phyloP scores from a whole-genome alignment of 2,888 invertebrate genomes.

The Hirtodrosophila confusa region DNA sequence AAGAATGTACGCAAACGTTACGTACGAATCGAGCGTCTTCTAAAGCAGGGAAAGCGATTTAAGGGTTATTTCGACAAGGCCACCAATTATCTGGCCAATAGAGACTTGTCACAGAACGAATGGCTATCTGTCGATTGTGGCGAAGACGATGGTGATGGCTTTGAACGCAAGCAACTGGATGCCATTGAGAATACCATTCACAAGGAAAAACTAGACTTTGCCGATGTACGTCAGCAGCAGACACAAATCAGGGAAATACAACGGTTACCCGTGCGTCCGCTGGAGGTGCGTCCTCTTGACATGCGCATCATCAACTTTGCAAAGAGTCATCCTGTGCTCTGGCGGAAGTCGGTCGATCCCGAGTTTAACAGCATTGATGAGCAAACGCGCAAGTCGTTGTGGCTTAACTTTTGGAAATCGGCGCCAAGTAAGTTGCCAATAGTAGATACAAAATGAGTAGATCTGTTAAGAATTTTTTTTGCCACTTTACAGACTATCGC shows the following conservation, averaged over 20 bases:
- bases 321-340: constrained; percentile 81
- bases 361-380: constrained; percentile 78
- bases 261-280: constrained; percentile 50
- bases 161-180: constrained; percentile 74
- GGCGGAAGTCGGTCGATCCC: constrained; percentile 78
- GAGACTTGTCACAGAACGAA: constrained; percentile 69
- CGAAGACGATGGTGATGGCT: constrained; percentile 75
- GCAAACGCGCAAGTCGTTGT: constrained; percentile 74
- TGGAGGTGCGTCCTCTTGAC: constrained; percentile 75
- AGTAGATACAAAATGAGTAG: too few relatives aligned
- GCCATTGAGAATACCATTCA: constrained; percentile 73
- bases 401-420: constrained; percentile 78
- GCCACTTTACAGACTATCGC: constrained; percentile 51
- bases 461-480: neutral
- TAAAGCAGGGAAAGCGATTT: constrained; percentile 79
- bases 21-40: constrained; percentile 72
- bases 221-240: constrained; percentile 7
- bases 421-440: constrained; percentile 60
- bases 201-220: constrained; percentile 18
- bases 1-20: constrained; percentile 80
- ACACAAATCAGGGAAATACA: neutral
- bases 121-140: constrained; percentile 79
- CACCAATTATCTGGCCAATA: constrained; percentile 78
- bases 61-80: constrained; percentile 82
- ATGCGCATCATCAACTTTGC: constrained; percentile 80